Base-by-base conservation (phyloP, 2,797 vertebrate species). In the Oreortyx pictus region DNA sequence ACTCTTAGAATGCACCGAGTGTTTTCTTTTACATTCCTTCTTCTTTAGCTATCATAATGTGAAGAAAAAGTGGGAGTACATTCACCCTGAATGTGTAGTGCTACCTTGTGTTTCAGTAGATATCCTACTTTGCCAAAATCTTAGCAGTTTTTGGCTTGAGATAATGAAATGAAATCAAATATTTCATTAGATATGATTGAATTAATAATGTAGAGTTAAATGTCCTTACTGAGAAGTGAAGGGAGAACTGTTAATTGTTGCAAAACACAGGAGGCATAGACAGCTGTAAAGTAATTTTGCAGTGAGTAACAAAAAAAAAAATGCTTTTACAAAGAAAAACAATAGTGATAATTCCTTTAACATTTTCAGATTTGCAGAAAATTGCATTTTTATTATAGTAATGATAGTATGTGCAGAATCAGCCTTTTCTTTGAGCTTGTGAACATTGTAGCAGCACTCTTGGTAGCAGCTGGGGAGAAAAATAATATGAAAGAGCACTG, bases 401-500 rank as follows among this genome's bases (percentile, higher is more conserved):
- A 56, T 13, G 12, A 49, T 57, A 59, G 7, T 67, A 62, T 16
- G 8, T 59, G 19, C 73, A 56, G 39, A 59, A 49, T 46, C 0
- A 0, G 1, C 31, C 72, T 82, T 57, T 60, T 4, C 31, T 70
- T 43, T 44, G 17, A 62, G 56, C 29, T 31, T 72, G 14, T 73
- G 56, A 54, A 79, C 62, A 23, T 81, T 66, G 10, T 76, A 46
- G 12, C 5, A 73, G 27, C 4, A 44, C 5, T 66, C 11, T 68
- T 78, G 13, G 2, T 81, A 33, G 17, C 27, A 24, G 57, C 60
- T 47, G 23, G 11, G 35, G 19, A 80, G 11, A 22, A 54, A 86
- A 74, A 50, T 3, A 1, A 2, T 2, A 0, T 29, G 57, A 62
- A 72, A 72, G 5, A 80, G 59, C 1, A 71, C 2, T 4, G 33